phyloP scores from a whole-genome alignment of 2,797 vertebrate species.

The Falco columbarius region DNA sequence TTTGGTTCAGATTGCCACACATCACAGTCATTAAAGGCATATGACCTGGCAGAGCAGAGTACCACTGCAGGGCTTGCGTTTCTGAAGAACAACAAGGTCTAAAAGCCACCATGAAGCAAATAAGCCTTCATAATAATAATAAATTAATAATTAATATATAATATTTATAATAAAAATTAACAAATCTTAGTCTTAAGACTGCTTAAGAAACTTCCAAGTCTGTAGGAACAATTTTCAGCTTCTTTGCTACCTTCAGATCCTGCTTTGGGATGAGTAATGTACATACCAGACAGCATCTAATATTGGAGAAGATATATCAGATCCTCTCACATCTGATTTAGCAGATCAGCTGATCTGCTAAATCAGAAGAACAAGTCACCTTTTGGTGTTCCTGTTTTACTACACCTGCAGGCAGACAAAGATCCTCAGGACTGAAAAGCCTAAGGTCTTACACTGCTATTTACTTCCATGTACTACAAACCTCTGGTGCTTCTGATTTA shows the following conservation, averaged over 20 bases:
- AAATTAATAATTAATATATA: too few relatives aligned
- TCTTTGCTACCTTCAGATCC: background rate
- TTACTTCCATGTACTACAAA: background rate
- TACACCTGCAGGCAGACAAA: background rate
- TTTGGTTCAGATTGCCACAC: background rate
- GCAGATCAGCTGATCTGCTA: background rate
- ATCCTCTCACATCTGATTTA: background rate
- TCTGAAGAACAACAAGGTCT: background rate
- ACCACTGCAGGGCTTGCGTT: background rate
- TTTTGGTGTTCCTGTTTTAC: background rate
- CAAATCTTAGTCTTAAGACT: background rate
- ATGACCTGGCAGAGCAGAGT: background rate
- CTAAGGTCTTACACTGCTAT: background rate
- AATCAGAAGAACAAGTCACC: background rate
- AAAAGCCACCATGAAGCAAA: background rate
- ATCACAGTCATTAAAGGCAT: background rate
- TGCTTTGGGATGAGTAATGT: background rate
- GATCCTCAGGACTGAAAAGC: background rate
- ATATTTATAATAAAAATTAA: too few relatives aligned
- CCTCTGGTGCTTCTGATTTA: background rate
- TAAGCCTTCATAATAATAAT: background rate
- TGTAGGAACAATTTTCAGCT: background rate
- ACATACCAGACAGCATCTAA: background rate
- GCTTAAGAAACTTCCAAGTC: background rate
- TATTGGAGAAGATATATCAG: background rate